Percentiles rank a stretch among this genome's conserved stretches.
Evolutionary conservation across 2,888 invertebrate species (phyloP).

Genomic region (Nemoura dubitans): DNA sequence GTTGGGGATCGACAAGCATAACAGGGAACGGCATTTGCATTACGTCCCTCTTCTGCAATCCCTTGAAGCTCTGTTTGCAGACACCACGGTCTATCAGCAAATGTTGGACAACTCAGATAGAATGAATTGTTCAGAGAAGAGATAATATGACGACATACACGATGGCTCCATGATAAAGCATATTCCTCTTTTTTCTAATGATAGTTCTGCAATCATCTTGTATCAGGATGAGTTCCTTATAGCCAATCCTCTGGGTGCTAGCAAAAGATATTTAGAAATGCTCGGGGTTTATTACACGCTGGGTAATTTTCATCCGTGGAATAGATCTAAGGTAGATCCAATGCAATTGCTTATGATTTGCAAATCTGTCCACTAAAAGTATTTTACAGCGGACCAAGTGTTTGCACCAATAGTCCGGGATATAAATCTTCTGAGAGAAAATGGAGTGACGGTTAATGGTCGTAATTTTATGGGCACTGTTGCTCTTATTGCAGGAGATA

Average conservation of each 20-base stretch:
- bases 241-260: constrained; percentile 21
- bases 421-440: not conserved
- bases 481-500: constrained; percentile 32
- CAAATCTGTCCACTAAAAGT: constrained; percentile 22
- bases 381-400: not conserved
- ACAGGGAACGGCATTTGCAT: constrained; percentile 1
- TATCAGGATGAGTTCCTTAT: constrained; percentile 33
- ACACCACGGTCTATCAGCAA: constrained; percentile 18
- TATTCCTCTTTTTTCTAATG: constrained; percentile 31
- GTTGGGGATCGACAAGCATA: not conserved
- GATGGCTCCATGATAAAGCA: constrained; percentile 3
- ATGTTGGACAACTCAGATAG: not conserved
- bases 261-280: constrained; percentile 27
- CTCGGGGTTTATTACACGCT: constrained; percentile 34
- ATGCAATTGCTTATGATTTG: constrained; percentile 38
- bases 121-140: not conserved
- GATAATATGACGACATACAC: constrained; percentile 3
- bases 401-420: not conserved
- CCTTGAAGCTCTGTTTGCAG: not conserved
- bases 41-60: constrained; percentile 32
- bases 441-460: not conserved
- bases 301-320: constrained; percentile 8
- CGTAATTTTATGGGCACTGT: constrained; percentile 28
- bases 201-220: not conserved
- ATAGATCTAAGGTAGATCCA: constrained; percentile 33